Base-by-base conservation (phyloP, 2,113 vertebrate species). In the Cheilinus undulatus region DNA sequence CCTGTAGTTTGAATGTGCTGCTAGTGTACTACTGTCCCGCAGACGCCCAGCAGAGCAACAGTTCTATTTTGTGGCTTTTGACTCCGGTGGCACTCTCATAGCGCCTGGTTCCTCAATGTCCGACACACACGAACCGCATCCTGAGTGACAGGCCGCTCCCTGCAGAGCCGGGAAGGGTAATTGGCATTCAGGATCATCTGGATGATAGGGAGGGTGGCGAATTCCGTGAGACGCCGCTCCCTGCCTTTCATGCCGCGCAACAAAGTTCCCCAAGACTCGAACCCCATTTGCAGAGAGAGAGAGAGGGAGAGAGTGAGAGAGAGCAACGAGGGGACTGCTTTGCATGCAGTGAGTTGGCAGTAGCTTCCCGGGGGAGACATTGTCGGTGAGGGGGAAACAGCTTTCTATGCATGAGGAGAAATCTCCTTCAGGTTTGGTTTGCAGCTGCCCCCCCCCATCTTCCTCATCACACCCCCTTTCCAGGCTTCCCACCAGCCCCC, bases 321-420 rank as follows among this genome's bases (percentile, higher is more conserved):
- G 46, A 36, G 58, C 57, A 71, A 72, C 73, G 17, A 71, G 48
- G 70, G 50, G 49, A 73, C 89, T 92, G 66, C 73, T 92, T 93
- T 91, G 86, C 89, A 93, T 93, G 90, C 91, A 91, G 88, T 49
- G 77, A 83, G 90, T 87, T 88, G 90, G 91, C 87, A 88, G 80
- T 42, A 66, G 65, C 57, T 69, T 85, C 87, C 87, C 38, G 22
- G 78, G 92, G 88, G 87, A 91, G 56, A 88, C 78, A 86, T 90
- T 87, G 86, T 81, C 78, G 73, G 85, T 80, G 90, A 86, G 83
- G 84, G 84, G 87, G 89, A 91, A 91, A 88, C 82, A 84, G 80
- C 76, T 92, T 88, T 93, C 88, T 91, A 92, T 93, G 93, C 92
- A 91, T 92, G 92, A 93, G 84, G 65, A 92, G 86, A 93, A 92